These are phyloP conservation scores for Coelogynopora nodosa DNA, from an alignment of 2,888 invertebrate genomes.

Conservation along the genomic window DNA sequence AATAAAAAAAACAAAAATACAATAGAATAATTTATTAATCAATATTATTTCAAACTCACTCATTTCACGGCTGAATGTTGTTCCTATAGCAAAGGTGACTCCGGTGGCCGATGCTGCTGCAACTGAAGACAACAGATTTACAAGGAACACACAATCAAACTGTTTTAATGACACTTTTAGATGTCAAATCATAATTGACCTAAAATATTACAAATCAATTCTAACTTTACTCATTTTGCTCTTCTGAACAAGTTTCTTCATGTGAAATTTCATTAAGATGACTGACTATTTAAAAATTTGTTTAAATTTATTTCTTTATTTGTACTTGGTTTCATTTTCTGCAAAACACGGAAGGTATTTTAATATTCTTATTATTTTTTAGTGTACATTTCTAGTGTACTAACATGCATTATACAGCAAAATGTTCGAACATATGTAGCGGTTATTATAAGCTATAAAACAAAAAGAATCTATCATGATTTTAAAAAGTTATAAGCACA, in stretches of 20 bases:
- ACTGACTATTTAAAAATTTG: background rate
- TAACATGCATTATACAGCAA: background rate
- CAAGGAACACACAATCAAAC: no score
- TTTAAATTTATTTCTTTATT: background rate
- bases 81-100: background rate
- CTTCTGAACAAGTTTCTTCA: background rate
- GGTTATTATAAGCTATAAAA: background rate
- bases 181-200: no score
- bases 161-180: no score
- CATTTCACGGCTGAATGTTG: constrained; percentile 11
- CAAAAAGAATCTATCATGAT: no score
- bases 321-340: background rate
- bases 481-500: background rate
- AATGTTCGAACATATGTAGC: background rate
- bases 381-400: background rate
- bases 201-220: no score
- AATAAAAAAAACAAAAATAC: no score
- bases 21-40: no score
- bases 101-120: background rate
- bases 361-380: background rate
- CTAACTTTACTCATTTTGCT: no score
- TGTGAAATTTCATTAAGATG: background rate
- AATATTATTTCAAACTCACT: constrained; percentile 32
- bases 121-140: background rate
- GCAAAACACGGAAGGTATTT: background rate